A percentile compares a stretch with the other conserved stretches of the same genome.
Conservation (phyloP, 2,797 vertebrate genomes). For the Trachops cirrhosus region DNA sequence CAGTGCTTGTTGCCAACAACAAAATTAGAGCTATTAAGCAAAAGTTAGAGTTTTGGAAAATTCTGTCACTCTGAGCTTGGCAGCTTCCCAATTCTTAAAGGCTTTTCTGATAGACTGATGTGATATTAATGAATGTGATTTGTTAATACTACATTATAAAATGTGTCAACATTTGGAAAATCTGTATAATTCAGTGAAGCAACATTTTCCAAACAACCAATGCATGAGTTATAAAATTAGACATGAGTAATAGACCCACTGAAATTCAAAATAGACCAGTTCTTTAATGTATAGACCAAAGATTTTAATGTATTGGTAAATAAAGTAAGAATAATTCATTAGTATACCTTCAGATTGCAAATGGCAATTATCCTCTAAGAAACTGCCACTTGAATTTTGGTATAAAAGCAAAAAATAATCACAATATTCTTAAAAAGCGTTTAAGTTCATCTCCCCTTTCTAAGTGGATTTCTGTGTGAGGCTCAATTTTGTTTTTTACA, state of each 20-base stretch:
- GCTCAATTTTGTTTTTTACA: background rate
- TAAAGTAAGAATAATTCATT: background rate
- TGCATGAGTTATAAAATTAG: background rate
- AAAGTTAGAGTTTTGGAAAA: conserved; percentile 32
- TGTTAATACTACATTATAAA: background rate
- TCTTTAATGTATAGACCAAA: background rate
- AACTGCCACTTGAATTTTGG: background rate
- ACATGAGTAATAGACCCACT: background rate
- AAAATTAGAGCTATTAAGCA: conserved; percentile 30
- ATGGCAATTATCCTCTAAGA: background rate
- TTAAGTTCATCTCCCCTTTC: background rate
- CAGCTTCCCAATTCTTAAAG: background rate
- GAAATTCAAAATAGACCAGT: background rate
- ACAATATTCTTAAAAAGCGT: background rate
- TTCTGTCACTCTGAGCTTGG: background rate
- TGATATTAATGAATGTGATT: background rate
- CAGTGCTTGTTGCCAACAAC: background rate
- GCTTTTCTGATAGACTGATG: background rate
- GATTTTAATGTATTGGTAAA: background rate
- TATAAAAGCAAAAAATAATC: background rate
- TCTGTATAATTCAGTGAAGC: background rate
- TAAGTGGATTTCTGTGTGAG: background rate
- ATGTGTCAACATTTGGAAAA: conserved; percentile 4
- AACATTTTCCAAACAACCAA: background rate
- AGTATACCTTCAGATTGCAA: background rate